Evolutionary conservation across 2,888 invertebrate genomes (phyloP), one percentile per base, ranked within the genome.

Genomic region (Sialis fuliginosa): DNA sequence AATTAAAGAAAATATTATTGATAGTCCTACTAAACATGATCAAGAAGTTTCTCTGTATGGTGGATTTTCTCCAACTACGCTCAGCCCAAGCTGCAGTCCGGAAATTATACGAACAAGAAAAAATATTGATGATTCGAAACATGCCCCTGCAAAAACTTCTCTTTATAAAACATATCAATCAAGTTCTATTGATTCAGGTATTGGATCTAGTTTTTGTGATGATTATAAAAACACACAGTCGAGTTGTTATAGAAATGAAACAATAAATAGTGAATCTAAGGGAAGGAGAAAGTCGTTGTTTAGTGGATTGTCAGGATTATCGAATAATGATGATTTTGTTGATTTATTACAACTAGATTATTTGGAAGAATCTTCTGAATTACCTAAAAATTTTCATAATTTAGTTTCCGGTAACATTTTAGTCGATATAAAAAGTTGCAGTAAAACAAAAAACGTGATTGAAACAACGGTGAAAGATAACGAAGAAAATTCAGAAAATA

Each of bases 241-340:
- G 33, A 46, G 48, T 6, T 30, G 46, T 35, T 46, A 47, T 30
- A 50, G 50, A 40, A 44, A 48, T 45, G 54, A 55, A 0, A 59
- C 60, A 4, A 58, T 61, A 0, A 49, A 47, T 6, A 42, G 37
- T 42, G 22, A 22, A 22, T 22, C 22, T 22, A 22, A 22, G 4
- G 22, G 39, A 12, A 39, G 41, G 22, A 33, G 49, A 50, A 10
- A 51, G 53, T 6, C 42, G 50, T 4, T 48, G 48, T 2, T 30
- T 46, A n/a, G 37, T 8, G 39, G 49, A 49, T 0, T 45, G 53
- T 32, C 52, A 9, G 22, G 30, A 1, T 58, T 70, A 6, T 75
- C 75, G 13, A 70, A 71, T 57, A 77, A 79, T 58, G 79, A 79
- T 53, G 79, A 75, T 43, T 79, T 76, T 56, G 66, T 75, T 58